A percentile compares a stretch with the other conserved stretches of the same genome.
Conservation (phyloP, 2,888 invertebrate genomes). For the Hypomecis punctinalis region DNA sequence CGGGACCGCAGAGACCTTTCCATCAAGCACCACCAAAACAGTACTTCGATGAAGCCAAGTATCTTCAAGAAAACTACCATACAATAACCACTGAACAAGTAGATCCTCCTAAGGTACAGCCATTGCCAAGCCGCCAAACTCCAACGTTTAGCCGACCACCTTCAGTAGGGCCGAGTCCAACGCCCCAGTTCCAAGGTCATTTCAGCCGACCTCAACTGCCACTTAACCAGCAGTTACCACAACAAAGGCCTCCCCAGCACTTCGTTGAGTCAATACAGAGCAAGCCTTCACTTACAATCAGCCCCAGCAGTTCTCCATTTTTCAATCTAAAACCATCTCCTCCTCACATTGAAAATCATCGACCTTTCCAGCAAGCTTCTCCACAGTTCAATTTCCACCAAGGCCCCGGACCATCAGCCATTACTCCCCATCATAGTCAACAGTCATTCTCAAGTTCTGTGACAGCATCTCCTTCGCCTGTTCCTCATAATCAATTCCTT, state of each 20-base stretch:
- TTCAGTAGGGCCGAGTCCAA: slow-evolving; percentile 67
- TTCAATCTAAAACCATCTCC: slow-evolving; percentile 79
- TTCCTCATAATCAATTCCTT: slow-evolving; percentile 69
- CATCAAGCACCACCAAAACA: slow-evolving; percentile 68
- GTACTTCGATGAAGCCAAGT: slow-evolving; percentile 81
- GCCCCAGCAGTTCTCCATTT: slow-evolving; percentile 72
- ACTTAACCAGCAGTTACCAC: slow-evolving; percentile 80
- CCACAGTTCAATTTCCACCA: slow-evolving; percentile 80
- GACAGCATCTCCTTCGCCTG: slow-evolving; percentile 63
- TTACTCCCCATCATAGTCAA: slow-evolving; percentile 58
- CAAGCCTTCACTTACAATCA: slow-evolving; percentile 66
- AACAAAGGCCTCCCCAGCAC: slow-evolving; percentile 71
- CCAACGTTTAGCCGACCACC: slow-evolving; percentile 66
- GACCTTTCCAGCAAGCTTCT: slow-evolving; percentile 74
- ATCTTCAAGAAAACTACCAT: slow-evolving; percentile 82
- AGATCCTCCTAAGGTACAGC: slow-evolving; percentile 75
- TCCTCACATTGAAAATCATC: slow-evolving; percentile 72
- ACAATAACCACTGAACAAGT: slow-evolving; percentile 81
- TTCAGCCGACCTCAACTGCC: slow-evolving; percentile 67
- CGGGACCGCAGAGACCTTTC: slow-evolving; percentile 84
- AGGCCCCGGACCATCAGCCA: slow-evolving; percentile 68
- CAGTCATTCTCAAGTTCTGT: slow-evolving; percentile 61
- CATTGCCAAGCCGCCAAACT: slow-evolving; percentile 64
- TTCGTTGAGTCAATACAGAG: slow-evolving; percentile 64
- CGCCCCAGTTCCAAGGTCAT: slow-evolving; percentile 71